Conservation (phyloP, 2,797 vertebrate genomes). For the Sebastes nivosus region DNA sequence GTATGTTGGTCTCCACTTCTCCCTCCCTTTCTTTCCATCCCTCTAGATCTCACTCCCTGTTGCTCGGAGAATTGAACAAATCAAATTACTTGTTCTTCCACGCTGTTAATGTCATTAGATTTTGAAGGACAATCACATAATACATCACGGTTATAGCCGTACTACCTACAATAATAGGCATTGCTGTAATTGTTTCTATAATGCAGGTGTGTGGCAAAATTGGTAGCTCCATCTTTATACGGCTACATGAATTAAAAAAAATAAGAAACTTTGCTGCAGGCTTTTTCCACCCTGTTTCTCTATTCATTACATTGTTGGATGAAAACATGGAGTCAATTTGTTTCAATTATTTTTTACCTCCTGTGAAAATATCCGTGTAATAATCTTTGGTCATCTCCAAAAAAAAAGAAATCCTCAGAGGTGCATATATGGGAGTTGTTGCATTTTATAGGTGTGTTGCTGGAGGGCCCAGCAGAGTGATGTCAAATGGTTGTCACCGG, state of each 20-base stretch:
- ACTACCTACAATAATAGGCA: slow-evolving; percentile 54
- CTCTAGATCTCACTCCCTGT: slow-evolving; percentile 46
- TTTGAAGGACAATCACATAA: slow-evolving; percentile 61
- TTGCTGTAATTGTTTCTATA: slow-evolving; percentile 59
- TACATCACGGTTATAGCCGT: slow-evolving; percentile 44
- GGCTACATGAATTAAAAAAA: slow-evolving; percentile 50
- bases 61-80: slow-evolving; percentile 61
- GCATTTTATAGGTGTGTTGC: slow-evolving; percentile 36
- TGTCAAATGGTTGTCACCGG: slow-evolving; percentile 39
- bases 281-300: slow-evolving; percentile 52
- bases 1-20: background rate
- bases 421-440: slow-evolving; percentile 18
- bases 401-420: slow-evolving; percentile 38
- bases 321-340: slow-evolving; percentile 68
- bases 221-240: slow-evolving; percentile 27
- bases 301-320: slow-evolving; percentile 69
- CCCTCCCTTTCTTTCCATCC: background rate
- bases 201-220: slow-evolving; percentile 43
- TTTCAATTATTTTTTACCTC: slow-evolving; percentile 64
- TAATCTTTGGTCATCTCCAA: slow-evolving; percentile 63
- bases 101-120: slow-evolving; percentile 64
- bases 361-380: slow-evolving; percentile 60
- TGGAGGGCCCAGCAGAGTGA: slow-evolving; percentile 23
- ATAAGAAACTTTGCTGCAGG: slow-evolving; percentile 61
- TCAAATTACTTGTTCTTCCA: slow-evolving; percentile 66